A percentile compares a stretch with the other conserved stretches of the same genome.
Conservation (phyloP, 1,140 invertebrate genomes). For the Trachymyrmex cornetzi region DNA sequence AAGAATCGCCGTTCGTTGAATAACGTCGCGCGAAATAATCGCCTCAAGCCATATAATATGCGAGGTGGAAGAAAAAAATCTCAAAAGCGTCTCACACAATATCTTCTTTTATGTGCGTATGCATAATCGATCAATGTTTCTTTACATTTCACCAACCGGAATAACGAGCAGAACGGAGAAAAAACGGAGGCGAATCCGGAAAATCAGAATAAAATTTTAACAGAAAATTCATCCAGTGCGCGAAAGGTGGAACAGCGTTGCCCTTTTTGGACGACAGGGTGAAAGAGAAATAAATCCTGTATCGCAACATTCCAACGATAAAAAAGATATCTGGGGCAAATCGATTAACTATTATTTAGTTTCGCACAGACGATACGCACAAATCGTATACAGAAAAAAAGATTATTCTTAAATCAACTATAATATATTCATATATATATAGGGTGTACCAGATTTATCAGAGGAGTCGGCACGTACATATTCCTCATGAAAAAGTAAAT, state of each 20-base stretch:
- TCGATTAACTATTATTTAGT: not conserved
- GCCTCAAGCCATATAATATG: not conserved
- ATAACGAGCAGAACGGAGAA: constrained; percentile 17
- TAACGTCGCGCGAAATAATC: constrained; percentile 38
- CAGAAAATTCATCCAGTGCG: not conserved
- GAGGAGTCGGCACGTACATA: no score
- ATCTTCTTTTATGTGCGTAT: constrained; percentile 57
- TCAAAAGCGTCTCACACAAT: constrained; percentile 23
- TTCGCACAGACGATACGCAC: not conserved
- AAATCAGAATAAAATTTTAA: constrained; percentile 53
- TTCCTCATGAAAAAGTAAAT: no score
- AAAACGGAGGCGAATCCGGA: no score
- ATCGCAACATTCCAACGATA: not conserved
- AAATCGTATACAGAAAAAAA: no score
- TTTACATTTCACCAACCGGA: constrained; percentile 26
- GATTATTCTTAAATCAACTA: no score
- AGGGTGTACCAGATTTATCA: no score
- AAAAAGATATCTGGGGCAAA: not conserved
- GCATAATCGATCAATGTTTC: constrained; percentile 67
- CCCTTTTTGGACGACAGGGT: not conserved
- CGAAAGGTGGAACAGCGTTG: not conserved
- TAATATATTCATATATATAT: no score
- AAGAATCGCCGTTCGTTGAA: not conserved
- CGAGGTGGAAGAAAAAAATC: constrained; percentile 9
- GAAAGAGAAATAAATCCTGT: not conserved